A percentile compares a stretch with the other conserved stretches of the same genome.
These are phyloP conservation scores for Andrena marginata DNA, from an alignment of 2,888 invertebrate species.

Conservation along the genomic window DNA sequence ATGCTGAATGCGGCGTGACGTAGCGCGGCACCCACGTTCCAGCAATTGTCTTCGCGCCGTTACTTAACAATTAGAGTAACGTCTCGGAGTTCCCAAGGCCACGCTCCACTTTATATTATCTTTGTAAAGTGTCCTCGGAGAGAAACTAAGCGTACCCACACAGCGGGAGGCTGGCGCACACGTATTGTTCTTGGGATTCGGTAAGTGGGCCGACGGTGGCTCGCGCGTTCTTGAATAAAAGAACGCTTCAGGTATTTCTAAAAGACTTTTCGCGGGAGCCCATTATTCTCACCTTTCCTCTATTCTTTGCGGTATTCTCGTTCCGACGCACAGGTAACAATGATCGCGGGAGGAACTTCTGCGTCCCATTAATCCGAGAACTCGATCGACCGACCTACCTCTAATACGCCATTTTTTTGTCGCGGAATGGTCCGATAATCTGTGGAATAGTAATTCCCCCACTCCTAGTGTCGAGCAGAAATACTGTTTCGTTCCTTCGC, in stretches of 20 bases:
- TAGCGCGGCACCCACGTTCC: neutral
- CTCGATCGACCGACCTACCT: constrained; percentile 1
- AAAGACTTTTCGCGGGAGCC: constrained; percentile 15
- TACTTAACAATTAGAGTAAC: constrained; percentile 30
- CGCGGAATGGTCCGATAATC: too few relatives aligned
- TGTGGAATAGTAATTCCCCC: neutral
- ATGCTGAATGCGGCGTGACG: too few relatives aligned
- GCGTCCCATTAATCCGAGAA: neutral
- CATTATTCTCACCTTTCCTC: constrained; percentile 30
- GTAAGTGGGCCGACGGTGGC: constrained; percentile 32
- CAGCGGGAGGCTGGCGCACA: neutral
- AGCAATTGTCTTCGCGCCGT: neutral
- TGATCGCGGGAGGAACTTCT: neutral
- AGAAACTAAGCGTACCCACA: constrained; percentile 23
- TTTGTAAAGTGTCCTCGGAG: constrained; percentile 39
- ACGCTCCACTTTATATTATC: constrained; percentile 44
- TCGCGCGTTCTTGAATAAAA: constrained; percentile 30
- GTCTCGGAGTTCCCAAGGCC: constrained; percentile 31
- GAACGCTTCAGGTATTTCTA: constrained; percentile 38
- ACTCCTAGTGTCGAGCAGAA: too few relatives aligned
- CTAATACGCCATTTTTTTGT: neutral
- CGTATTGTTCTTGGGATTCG: constrained; percentile 35
- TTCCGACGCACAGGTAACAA: neutral
- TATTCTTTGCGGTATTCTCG: constrained; percentile 4
- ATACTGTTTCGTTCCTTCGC: neutral